Evolutionary conservation across 2,888 invertebrate genomes (phyloP), one percentile per base, ranked within the genome.

Genomic region (Erebia epiphron): DNA sequence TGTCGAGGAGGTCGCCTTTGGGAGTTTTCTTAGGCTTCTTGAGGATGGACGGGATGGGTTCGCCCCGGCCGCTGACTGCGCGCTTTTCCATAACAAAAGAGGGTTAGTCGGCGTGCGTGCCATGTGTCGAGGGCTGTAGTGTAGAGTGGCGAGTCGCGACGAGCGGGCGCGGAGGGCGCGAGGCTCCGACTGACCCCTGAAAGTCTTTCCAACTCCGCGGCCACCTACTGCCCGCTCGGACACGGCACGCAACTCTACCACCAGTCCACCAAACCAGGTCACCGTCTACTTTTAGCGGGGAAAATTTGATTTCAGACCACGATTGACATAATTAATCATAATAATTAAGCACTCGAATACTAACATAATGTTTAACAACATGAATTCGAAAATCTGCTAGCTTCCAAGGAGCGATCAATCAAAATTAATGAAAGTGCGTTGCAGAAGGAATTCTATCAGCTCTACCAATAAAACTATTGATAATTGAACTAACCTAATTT

Each of bases 111-210:
- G 75, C 72, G 70, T 77, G 79, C 79, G 81, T 78, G 84, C 80
- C 85, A 85, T 86, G 82, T 81, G 79, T 77, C 76, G 65, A 73
- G 72, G 75, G 77, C 72, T 75, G 76, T 73, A 77, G 77, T 77
- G n/a, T n/a, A n/a, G 75, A 73, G 72, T 75, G 72, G 79, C 78
- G 77, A 76, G 77, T 82, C 83, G 83, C 81, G 83, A 87, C 91
- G 92, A 85, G 91, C 88, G 86, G 86, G 89, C 91, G 89, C 91
- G 86, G 84, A 87, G 89, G 88, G 89, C 91, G 92, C 92, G 86
- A 79, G 85, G 87, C 90, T 84, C 86, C 87, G 89, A 92, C 92
- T 92, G 92, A 75, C 80, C 80, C 77, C 77, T 76, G 76, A 76
- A 69, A 73, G 76, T 75, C 69, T 69, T 69, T 69, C 69, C 73